phyloP scores from a whole-genome alignment of 2,888 invertebrate genomes.

The Quadroppia sp. region DNA sequence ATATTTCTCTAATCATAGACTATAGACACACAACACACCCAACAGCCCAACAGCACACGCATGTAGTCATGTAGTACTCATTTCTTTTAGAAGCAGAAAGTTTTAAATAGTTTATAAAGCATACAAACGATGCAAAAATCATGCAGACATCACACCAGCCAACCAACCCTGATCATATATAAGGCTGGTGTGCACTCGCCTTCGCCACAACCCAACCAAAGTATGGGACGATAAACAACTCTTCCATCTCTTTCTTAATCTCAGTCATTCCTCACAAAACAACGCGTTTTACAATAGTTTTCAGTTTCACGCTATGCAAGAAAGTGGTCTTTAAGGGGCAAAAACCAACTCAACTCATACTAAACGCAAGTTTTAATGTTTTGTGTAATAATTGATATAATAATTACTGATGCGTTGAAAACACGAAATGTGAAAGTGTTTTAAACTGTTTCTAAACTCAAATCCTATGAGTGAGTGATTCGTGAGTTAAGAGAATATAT shows the following conservation, averaged over 20 bases:
- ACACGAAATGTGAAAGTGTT: neutral
- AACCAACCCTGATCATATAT: neutral
- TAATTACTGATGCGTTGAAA: neutral
- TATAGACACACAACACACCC: conserved; percentile 23
- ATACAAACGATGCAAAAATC: conserved; percentile 35
- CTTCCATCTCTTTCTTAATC: neutral
- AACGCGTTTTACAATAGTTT: neutral
- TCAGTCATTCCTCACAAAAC: neutral
- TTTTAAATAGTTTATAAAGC: conserved; percentile 40
- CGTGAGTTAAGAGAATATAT: too few species aligned
- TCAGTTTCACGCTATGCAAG: neutral
- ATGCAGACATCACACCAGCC: conserved; percentile 18
- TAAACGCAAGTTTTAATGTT: neutral
- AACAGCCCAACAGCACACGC: conserved; percentile 4
- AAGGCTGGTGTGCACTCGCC: neutral
- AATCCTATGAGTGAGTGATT: too few species aligned
- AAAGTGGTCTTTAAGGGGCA: conserved; percentile 11
- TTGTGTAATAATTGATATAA: neutral
- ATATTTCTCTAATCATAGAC: conserved; percentile 37
- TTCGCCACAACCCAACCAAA: neutral
- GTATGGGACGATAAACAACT: neutral
- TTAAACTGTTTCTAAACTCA: too few species aligned
- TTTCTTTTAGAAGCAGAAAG: conserved; percentile 26
- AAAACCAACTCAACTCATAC: neutral
- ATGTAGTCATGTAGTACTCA: conserved; percentile 11